A percentile compares a stretch with the other conserved stretches of the same genome.
Conservation (phyloP, 1,140 invertebrate genomes). For the Ostrea denselamellosa region DNA sequence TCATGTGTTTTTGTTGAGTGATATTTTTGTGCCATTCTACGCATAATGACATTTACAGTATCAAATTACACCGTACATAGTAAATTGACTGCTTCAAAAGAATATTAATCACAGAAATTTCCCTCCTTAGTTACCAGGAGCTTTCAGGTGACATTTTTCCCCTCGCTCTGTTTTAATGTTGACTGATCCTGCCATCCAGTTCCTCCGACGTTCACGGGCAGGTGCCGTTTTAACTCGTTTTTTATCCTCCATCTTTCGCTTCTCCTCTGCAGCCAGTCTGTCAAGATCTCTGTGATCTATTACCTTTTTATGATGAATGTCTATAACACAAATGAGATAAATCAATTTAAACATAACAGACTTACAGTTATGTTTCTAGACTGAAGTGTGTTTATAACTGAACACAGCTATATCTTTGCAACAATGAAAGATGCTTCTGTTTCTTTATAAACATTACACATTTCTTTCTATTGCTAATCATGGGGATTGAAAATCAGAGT, state of each 20-base stretch:
- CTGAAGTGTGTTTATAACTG: not conserved
- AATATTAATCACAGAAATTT: too few relatives aligned
- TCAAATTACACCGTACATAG: too few relatives aligned
- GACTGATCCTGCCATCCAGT: constrained; percentile 71
- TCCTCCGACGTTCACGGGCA: constrained; percentile 64
- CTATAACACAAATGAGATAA: constrained; percentile 20
- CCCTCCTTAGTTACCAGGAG: constrained; percentile 64
- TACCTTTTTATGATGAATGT: constrained; percentile 52
- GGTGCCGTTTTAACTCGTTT: constrained; percentile 67
- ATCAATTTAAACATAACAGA: not conserved
- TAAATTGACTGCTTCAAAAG: too few relatives aligned
- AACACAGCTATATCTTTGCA: too few relatives aligned
- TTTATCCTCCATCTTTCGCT: constrained; percentile 50
- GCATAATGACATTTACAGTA: too few relatives aligned
- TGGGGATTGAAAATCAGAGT: not conserved
- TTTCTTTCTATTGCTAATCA: too few relatives aligned
- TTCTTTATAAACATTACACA: too few relatives aligned
- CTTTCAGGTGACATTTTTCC: constrained; percentile 66
- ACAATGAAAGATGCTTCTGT: too few relatives aligned
- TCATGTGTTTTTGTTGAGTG: too few relatives aligned
- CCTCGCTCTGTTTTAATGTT: constrained; percentile 71
- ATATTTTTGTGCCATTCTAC: too few relatives aligned
- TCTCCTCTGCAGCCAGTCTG: constrained; percentile 48
- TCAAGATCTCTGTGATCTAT: constrained; percentile 55
- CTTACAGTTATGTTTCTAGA: not conserved